Evolutionary conservation across 2,888 invertebrate genomes (phyloP).

Genomic region (Phorcus lineatus): DNA sequence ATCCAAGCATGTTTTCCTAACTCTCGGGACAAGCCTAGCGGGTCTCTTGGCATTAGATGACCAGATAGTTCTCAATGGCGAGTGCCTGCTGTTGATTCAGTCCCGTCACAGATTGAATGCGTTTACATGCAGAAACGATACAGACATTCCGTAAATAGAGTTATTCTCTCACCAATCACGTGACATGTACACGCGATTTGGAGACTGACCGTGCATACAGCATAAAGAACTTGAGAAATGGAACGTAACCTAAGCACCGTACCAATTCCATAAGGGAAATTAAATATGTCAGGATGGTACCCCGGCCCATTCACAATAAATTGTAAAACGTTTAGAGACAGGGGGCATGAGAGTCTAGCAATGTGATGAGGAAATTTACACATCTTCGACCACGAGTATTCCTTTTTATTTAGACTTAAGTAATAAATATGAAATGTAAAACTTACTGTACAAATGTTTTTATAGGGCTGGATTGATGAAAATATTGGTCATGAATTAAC

Average conservation of each 20-base stretch:
- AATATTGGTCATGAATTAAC: no score
- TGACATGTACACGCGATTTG: background rate
- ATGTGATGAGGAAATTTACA: no score
- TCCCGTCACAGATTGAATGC: background rate
- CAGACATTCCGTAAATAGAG: conserved; percentile 13
- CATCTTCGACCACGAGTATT: no score
- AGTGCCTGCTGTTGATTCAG: background rate
- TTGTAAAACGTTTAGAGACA: background rate
- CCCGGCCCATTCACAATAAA: background rate
- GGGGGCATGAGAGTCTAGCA: no score
- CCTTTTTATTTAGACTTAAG: no score
- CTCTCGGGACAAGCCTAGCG: background rate
- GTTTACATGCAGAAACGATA: background rate
- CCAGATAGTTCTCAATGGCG: background rate
- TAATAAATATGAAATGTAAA: no score
- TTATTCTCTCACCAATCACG: background rate
- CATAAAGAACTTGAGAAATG: background rate
- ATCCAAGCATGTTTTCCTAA: background rate
- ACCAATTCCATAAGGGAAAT: conserved; percentile 1
- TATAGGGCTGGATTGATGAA: no score
- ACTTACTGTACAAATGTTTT: no score
- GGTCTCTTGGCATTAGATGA: background rate
- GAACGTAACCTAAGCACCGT: background rate
- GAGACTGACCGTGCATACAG: background rate
- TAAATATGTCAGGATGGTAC: conserved; percentile 3